phyloP scores from a whole-genome alignment of 2,113 vertebrate genomes.

The Pyxicephalus adspersus region DNA sequence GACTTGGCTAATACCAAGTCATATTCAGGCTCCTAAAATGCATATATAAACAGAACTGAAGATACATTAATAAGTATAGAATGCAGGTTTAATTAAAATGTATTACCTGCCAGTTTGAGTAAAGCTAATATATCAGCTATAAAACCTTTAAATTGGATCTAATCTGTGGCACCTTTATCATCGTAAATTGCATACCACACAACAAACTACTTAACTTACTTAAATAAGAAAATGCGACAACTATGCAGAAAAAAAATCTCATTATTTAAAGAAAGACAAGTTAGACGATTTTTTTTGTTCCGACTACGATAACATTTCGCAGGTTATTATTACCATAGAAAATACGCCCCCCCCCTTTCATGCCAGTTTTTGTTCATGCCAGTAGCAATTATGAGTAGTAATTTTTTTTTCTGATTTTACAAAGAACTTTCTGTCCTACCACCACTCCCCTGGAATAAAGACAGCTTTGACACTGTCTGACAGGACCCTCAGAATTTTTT shows the following conservation, averaged over 20 bases:
- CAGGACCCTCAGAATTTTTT: constrained; percentile 76
- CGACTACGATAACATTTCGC: constrained; percentile 90
- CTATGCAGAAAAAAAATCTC: constrained; percentile 67
- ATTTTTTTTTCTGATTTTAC: constrained; percentile 86
- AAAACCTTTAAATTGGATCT: too few species aligned
- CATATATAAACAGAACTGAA: too few species aligned
- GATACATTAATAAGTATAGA: too few species aligned
- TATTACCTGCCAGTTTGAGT: too few species aligned
- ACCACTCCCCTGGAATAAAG: constrained; percentile 81
- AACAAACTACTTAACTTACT: constrained; percentile 10
- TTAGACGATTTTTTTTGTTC: constrained; percentile 85
- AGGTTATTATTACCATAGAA: constrained; percentile 99
- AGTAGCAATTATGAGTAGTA: constrained; percentile 91
- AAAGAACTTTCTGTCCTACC: constrained; percentile 83
- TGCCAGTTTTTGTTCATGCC: constrained; percentile 84
- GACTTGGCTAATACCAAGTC: too few species aligned
- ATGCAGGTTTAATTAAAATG: too few species aligned
- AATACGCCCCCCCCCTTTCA: constrained; percentile 79
- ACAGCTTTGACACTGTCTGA: constrained; percentile 92
- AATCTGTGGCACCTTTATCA: too few species aligned
- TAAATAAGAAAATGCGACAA: not conserved
- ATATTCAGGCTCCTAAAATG: too few species aligned
- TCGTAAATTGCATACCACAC: not conserved
- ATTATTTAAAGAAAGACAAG: constrained; percentile 77
- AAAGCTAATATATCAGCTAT: too few species aligned